Evolutionary conservation across 1,140 invertebrate species (phyloP).

Genomic region (Pseudobourletiella spinata): DNA sequence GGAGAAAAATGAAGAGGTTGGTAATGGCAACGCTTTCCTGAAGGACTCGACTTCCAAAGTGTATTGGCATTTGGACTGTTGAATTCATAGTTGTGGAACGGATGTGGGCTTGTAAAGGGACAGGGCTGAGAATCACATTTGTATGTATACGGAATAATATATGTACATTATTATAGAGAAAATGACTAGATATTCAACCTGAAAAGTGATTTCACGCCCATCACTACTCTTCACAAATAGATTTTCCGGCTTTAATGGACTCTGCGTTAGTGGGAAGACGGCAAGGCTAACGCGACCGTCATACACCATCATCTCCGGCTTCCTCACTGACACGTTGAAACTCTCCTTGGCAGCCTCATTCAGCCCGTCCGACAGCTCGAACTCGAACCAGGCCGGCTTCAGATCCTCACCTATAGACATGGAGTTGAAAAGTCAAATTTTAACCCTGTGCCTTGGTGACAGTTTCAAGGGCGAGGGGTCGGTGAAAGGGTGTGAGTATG

Average conservation of each 20-base stretch:
- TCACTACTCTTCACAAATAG: conserved; percentile 31
- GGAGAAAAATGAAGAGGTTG: neutral
- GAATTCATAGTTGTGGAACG: no score
- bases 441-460: neutral
- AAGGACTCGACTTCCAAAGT: no score
- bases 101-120: no score
- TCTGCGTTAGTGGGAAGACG: conserved; percentile 33
- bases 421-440: neutral
- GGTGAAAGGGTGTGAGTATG: no score
- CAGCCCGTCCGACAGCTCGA: conserved; percentile 34
- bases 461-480: no score
- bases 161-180: neutral
- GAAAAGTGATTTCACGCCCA: conserved; percentile 31
- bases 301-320: conserved; percentile 26
- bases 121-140: neutral
- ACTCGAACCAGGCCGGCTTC: conserved; percentile 34
- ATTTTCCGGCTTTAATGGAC: conserved; percentile 31
- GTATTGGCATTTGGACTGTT: no score
- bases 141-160: neutral
- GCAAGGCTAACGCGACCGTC: conserved; percentile 28
- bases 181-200: conserved; percentile 15
- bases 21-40: no score
- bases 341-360: conserved; percentile 33
- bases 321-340: conserved; percentile 30
- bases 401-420: conserved; percentile 20